phyloP scores from a whole-genome alignment of 2,797 vertebrate genomes.

The Lemur catta region DNA sequence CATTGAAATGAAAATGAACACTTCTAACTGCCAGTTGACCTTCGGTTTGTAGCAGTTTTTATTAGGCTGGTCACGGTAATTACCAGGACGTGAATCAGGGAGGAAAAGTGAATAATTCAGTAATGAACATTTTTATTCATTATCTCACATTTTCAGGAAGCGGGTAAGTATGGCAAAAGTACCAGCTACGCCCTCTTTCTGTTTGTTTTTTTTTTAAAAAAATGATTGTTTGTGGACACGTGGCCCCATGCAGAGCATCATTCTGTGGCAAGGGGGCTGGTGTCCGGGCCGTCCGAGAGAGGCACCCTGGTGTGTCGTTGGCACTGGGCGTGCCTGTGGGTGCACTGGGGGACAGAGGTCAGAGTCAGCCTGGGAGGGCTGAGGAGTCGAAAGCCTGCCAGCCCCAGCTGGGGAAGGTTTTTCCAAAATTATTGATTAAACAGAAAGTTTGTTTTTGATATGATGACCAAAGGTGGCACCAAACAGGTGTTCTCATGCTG shows the following conservation, averaged over 20 bases:
- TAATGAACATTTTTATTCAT: conserved; percentile 98
- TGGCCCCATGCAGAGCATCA: conserved; percentile 48
- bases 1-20: conserved; percentile 99
- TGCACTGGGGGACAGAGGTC: background rate
- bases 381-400: background rate
- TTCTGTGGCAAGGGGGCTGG: conserved; percentile 41
- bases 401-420: background rate
- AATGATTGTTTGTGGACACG: conserved; percentile 83
- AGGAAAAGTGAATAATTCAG: conserved; percentile 95
- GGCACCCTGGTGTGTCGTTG: rapidly evolving
- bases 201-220: conserved; percentile 81
- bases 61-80: conserved; percentile 97
- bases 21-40: conserved; percentile 99
- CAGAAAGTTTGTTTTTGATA: background rate
- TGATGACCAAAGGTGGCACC: background rate
- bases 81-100: conserved; percentile 95
- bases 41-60: conserved; percentile 97
- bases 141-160: conserved; percentile 87
- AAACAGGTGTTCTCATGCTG: rapidly evolving
- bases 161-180: conserved; percentile 76
- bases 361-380: background rate
- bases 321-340: background rate
- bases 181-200: conserved; percentile 68
- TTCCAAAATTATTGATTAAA: background rate
- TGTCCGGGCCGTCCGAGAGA: background rate